Conservation (phyloP, 1,140 invertebrate genomes). For the Drosophila pachea region DNA sequence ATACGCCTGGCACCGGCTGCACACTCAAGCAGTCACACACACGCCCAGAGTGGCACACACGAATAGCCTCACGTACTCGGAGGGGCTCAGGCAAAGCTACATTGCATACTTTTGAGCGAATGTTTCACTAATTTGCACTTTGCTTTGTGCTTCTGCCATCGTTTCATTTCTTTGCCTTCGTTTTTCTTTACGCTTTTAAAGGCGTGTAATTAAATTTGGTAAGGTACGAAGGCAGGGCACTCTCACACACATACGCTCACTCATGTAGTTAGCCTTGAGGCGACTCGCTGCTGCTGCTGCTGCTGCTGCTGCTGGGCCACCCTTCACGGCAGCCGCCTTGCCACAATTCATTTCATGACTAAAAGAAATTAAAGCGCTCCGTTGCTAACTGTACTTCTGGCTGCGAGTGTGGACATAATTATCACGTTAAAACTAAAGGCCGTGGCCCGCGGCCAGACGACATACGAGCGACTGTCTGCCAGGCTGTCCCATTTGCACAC, state of each 20-base stretch:
- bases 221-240: conserved; percentile 27
- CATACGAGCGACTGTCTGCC: conserved; percentile 14
- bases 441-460: neutral
- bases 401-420: conserved; percentile 57
- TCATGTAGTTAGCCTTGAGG: conserved; percentile 47
- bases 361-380: conserved; percentile 61
- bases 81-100: conserved; percentile 15
- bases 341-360: conserved; percentile 56
- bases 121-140: conserved; percentile 73
- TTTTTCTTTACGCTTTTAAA: conserved; percentile 66
- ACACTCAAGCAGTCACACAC: conserved; percentile 29
- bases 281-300: conserved; percentile 1
- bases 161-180: conserved; percentile 14
- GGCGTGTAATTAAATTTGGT: conserved; percentile 68
- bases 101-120: conserved; percentile 57
- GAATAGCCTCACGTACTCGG: conserved; percentile 12
- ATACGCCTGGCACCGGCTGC: conserved; percentile 51
- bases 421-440: conserved; percentile 44
- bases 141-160: conserved; percentile 51
- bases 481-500: neutral
- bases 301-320: neutral
- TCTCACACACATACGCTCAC: conserved; percentile 19
- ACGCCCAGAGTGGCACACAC: conserved; percentile 1
- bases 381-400: conserved; percentile 5
- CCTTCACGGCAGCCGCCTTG: conserved; percentile 11